Base-by-base conservation (phyloP, 2,888 invertebrate genomes). In the Ganaspis brasiliensis region DNA sequence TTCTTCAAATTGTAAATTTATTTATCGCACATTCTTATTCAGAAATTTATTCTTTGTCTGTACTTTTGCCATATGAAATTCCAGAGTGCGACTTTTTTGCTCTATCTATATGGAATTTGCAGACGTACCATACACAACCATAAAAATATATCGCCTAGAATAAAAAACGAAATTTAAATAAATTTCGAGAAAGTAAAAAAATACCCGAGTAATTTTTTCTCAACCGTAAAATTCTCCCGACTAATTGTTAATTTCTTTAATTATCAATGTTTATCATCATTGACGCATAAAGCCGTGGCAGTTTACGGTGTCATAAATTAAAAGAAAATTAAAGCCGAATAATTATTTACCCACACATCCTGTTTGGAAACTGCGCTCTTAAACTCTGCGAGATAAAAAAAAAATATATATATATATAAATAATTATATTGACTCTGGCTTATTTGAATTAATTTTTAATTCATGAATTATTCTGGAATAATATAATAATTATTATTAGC, bases 401-500 rank as follows among this genome's bases (percentile, higher is more conserved):
- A 2, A 31, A 31, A 6, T 31, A 2, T 4, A 31, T 2, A 31
- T 4, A 31, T 2, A 31, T 4, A 6, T 31, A 31, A 31, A 31
- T 31, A 31, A 31, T 31, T 6, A 31, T 31, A 4, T 31, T n/a
- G n/a, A 31, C 31, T 31, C 31, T n/a, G 31, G 31, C 31, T 31
- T 31, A 31, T 31, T 31, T 31, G 31, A 31, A 31, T 31, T 31
- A 31, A 2, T 14, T 45, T 45, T 45, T 45, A 3, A 3, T 45
- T 45, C 14, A 14, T 14, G n/a, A 14, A 19, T n/a, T 6, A 52
- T 52, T 19, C 52, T 19, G 6, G 45, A 45, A 45, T 67, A 59
- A 9, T 26, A 45, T n/a, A 40, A 63, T 63, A 40, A 67, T 67
- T 40, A 26, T 63, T 21, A 63, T 63, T 21, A 24, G 67, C 45